Percentiles rank a stretch among this genome's conserved stretches.
phyloP scores from a whole-genome alignment of 2,113 vertebrate species.

The Deroptyus accipitrinus region DNA sequence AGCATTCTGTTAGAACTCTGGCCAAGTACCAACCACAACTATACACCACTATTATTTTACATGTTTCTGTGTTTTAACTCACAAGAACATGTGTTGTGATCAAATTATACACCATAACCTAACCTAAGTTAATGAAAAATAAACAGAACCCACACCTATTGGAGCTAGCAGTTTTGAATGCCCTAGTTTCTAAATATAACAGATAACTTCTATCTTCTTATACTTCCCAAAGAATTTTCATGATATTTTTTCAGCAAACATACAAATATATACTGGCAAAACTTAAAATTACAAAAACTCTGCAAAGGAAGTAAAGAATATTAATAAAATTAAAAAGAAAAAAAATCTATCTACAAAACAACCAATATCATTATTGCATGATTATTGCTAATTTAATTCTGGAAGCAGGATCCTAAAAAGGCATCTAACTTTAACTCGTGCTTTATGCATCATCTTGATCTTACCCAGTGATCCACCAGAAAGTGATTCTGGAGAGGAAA shows the following conservation, averaged over 20 bases:
- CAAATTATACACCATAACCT: not conserved
- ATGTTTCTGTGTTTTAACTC: not conserved
- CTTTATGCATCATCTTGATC: not conserved
- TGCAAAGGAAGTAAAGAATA: not conserved
- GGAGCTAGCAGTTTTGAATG: not conserved
- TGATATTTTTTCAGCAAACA: not conserved
- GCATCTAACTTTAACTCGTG: not conserved
- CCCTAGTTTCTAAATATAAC: not conserved
- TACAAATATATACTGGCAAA: not conserved
- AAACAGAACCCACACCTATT: not conserved
- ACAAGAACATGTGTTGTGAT: not conserved
- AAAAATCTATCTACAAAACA: not conserved
- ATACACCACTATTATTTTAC: not conserved
- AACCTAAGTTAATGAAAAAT: not conserved
- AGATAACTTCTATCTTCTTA: not conserved
- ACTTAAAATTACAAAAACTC: not conserved
- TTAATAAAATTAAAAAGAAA: not conserved
- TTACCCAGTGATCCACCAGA: conserved; percentile 98
- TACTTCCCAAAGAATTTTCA: not conserved
- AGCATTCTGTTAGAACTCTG: not conserved
- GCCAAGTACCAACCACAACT: conserved; percentile 24
- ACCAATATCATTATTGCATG: not conserved
- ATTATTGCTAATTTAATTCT: not conserved
- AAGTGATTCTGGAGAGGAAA: conserved; percentile 92
- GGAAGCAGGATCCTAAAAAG: not conserved